These are phyloP conservation scores for Lepidochitona cinerea DNA, from an alignment of 2,888 invertebrate species.

Conservation along the genomic window DNA sequence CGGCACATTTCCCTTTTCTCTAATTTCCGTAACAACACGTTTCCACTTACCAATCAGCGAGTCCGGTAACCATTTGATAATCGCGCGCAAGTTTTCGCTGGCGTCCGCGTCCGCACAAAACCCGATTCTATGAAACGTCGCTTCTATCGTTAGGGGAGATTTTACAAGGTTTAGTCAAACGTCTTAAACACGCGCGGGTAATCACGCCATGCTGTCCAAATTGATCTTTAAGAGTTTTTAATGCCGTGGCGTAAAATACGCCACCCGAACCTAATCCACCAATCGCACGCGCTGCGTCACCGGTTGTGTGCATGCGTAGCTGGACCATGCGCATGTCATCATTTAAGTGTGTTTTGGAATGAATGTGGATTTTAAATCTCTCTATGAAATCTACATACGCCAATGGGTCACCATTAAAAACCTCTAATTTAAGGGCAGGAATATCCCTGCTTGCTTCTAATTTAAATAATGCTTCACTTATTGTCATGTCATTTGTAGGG, in stretches of 20 bases:
- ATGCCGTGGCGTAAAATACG: constrained; percentile 9
- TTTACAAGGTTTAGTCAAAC: constrained; percentile 2
- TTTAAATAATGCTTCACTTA: constrained; percentile 5
- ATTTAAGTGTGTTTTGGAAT: constrained; percentile 4
- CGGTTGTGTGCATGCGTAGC: background rate
- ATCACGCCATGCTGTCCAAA: constrained; percentile 12
- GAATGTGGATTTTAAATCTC: constrained; percentile 19
- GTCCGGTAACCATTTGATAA: constrained; percentile 9
- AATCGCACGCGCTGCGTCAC: constrained; percentile 10
- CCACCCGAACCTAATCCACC: constrained; percentile 9
- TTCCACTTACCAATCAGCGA: constrained; percentile 12
- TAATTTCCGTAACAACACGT: background rate
- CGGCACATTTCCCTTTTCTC: constrained; percentile 13
- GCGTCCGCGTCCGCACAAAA: constrained; percentile 11
- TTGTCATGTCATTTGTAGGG: background rate
- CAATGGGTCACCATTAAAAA: background rate
- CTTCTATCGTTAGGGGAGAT: background rate
- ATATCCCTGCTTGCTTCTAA: constrained; percentile 8
- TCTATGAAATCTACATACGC: constrained; percentile 18
- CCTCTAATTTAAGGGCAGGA: background rate
- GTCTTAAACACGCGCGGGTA: constrained; percentile 5
- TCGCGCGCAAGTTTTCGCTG: background rate
- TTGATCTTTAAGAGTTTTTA: constrained; percentile 12
- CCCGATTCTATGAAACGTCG: background rate
- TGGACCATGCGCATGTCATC: constrained; percentile 17